Conservation (phyloP, 1,140 invertebrate genomes). For the Belonocnema kinseyi region DNA sequence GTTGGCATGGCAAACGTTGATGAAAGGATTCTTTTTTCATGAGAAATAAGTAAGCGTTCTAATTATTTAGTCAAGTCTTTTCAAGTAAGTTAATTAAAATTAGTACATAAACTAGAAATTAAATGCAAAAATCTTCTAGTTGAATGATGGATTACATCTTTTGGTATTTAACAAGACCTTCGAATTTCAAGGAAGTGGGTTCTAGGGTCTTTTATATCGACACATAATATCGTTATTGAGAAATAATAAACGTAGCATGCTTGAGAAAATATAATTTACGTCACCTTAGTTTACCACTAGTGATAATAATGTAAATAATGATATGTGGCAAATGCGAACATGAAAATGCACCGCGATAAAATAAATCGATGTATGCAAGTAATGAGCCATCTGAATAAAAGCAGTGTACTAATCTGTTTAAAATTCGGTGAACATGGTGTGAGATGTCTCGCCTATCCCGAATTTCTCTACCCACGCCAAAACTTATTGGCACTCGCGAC, state of each 20-base stretch:
- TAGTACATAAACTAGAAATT: too few species aligned
- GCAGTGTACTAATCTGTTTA: background rate
- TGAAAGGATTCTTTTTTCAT: too few species aligned
- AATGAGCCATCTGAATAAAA: background rate
- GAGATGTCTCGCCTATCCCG: background rate
- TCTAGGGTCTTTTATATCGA: background rate
- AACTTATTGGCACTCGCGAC: background rate
- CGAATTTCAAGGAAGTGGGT: slow-evolving; percentile 8
- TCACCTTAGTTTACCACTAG: background rate
- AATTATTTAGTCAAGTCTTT: too few species aligned
- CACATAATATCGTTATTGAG: slow-evolving; percentile 9
- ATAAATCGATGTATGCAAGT: background rate
- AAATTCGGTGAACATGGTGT: background rate
- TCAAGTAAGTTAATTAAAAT: too few species aligned
- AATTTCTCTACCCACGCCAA: background rate
- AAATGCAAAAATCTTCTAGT: background rate
- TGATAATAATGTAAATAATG: background rate
- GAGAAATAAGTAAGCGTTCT: too few species aligned
- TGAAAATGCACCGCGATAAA: background rate
- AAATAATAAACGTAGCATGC: background rate
- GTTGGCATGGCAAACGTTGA: too few species aligned
- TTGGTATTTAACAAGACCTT: background rate
- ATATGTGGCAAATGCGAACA: background rate
- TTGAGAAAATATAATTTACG: slow-evolving; percentile 5
- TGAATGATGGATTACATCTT: background rate